Conservation (phyloP, 2,888 invertebrate genomes). For the Acleris literana region DNA sequence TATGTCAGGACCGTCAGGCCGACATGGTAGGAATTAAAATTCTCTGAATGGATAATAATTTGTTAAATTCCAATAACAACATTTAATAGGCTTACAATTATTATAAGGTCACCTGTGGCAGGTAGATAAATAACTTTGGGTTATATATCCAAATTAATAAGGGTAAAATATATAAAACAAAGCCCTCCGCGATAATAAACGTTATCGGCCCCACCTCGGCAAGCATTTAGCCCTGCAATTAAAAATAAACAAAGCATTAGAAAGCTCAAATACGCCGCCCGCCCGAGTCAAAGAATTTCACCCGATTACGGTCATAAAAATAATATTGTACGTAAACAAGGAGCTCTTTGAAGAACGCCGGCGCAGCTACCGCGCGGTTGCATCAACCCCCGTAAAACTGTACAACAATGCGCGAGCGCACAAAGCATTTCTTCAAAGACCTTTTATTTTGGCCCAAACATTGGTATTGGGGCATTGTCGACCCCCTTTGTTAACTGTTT, state of each 20-base stretch:
- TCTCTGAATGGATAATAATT: no score
- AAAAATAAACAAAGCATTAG: slow-evolving; percentile 37
- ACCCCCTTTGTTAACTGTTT: slow-evolving; percentile 75
- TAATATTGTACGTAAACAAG: slow-evolving; percentile 79
- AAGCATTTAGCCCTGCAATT: slow-evolving; percentile 28
- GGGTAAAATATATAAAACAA: background rate
- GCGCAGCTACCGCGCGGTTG: slow-evolving; percentile 79
- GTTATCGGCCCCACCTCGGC: slow-evolving; percentile 11
- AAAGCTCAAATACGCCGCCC: slow-evolving; percentile 35
- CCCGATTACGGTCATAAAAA: slow-evolving; percentile 81
- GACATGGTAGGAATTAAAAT: no score
- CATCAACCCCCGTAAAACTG: slow-evolving; percentile 66
- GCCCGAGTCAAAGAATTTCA: slow-evolving; percentile 54
- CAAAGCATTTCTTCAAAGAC: slow-evolving; percentile 73
- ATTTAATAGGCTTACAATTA: no score
- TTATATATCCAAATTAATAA: background rate
- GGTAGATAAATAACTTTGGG: no score
- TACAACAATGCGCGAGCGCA: slow-evolving; percentile 72
- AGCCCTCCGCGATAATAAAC: slow-evolving; percentile 8
- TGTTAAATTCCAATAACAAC: no score
- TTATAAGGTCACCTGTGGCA: no score
- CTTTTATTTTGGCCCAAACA: slow-evolving; percentile 80
- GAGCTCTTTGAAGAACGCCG: slow-evolving; percentile 62
- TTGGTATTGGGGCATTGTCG: slow-evolving; percentile 78
- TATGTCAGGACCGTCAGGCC: no score